phyloP scores from a whole-genome alignment of 2,888 invertebrate genomes.

The Dicranocentrus wangi region DNA sequence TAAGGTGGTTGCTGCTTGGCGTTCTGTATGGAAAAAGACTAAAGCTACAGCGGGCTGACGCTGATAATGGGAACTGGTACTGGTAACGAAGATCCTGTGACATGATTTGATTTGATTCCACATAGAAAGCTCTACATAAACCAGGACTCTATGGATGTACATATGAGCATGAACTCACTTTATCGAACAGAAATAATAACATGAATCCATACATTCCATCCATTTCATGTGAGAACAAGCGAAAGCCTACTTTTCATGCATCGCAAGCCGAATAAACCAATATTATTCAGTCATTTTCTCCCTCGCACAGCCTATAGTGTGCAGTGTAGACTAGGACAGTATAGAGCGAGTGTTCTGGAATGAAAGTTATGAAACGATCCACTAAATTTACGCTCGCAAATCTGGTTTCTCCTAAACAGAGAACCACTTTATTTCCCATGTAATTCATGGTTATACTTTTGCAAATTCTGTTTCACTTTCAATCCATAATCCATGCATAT shows the following conservation, averaged over 20 bases:
- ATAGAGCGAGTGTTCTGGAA: neutral
- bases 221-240: neutral
- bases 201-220: neutral
- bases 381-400: conserved; percentile 27
- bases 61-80: too few species aligned
- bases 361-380: conserved; percentile 16
- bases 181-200: neutral
- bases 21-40: too few species aligned
- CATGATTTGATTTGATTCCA: too few species aligned
- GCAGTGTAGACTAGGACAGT: neutral
- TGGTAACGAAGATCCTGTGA: conserved; percentile 34
- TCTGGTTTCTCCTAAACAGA: neutral
- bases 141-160: too few species aligned
- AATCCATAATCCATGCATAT: neutral
- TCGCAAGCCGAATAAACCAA: neutral
- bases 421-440: conserved; percentile 17
- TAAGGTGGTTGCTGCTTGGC: too few species aligned
- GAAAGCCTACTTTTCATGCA: neutral
- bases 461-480: neutral
- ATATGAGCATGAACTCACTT: too few species aligned
- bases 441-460: conserved; percentile 12
- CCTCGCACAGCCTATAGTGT: neutral
- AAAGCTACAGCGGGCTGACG: neutral
- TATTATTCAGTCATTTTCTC: conserved; percentile 13
- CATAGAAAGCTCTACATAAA: too few species aligned